Percentiles rank a stretch among this genome's conserved stretches.
Evolutionary conservation across 92 coral and sea anemone genomes (phyloP).

Genomic region (Parazoanthus atlanticus): DNA sequence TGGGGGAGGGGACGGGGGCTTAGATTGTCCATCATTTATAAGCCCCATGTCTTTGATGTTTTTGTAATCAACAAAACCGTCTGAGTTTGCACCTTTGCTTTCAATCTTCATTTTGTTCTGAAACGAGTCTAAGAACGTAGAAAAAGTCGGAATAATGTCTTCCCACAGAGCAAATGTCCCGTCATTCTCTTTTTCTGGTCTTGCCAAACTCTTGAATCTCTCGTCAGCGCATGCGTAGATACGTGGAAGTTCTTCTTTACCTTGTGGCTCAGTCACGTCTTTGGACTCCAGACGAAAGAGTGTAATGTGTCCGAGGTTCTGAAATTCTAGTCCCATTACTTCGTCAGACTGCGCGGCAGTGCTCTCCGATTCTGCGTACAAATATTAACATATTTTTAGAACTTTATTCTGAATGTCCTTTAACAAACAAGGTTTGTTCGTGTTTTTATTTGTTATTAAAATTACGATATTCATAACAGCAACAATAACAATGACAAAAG

Average conservation of each 20-base stretch:
- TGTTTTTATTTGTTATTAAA: background rate
- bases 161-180: background rate
- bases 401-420: background rate
- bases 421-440: background rate
- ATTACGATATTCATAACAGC: no score
- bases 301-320: slow-evolving; percentile 24
- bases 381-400: background rate
- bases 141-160: slow-evolving; percentile 2
- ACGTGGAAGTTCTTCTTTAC: background rate
- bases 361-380: slow-evolving; percentile 2
- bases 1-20: slow-evolving; percentile 19
- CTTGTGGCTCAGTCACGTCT: background rate
- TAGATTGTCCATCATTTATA: background rate
- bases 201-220: background rate
- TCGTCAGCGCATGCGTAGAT: slow-evolving; percentile 27
- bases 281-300: background rate
- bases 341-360: background rate
- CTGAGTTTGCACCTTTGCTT: background rate
- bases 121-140: slow-evolving; percentile 12
- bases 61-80: background rate
- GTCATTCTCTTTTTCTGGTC: background rate
- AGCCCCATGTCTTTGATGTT: background rate
- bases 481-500: no score
- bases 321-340: background rate
- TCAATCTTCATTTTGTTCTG: background rate